A percentile compares a stretch with the other conserved stretches of the same genome.
Evolutionary conservation across 2,888 invertebrate genomes (phyloP).

Genomic region (Polyommatus iphigenia): DNA sequence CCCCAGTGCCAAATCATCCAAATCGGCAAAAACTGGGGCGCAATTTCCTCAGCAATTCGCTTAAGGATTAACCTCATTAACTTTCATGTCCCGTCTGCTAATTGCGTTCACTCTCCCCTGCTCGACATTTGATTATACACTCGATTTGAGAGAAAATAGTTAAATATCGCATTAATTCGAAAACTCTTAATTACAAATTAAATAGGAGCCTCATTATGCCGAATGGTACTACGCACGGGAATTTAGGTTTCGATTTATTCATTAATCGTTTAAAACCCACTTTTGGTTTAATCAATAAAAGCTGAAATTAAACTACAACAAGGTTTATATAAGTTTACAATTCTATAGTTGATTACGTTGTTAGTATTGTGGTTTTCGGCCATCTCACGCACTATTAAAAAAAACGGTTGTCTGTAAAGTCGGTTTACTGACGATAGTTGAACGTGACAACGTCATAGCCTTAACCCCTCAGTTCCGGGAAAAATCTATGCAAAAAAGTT

Average conservation of each 20-base stretch:
- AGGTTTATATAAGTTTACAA: too few species aligned
- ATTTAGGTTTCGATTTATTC: neutral
- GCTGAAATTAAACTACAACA: too few species aligned
- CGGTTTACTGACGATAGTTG: too few species aligned
- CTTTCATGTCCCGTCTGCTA: constrained; percentile 72
- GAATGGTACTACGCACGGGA: neutral
- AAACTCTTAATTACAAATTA: neutral
- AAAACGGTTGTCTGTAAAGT: too few species aligned
- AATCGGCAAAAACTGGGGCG: constrained; percentile 62
- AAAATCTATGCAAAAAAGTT: too few species aligned
- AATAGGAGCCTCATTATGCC: neutral
- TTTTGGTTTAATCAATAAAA: neutral
- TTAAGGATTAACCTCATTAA: constrained; percentile 71
- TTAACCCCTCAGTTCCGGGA: too few species aligned
- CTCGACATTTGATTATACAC: constrained; percentile 60
- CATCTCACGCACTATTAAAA: too few species aligned
- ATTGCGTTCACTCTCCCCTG: constrained; percentile 62
- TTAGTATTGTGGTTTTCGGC: too few species aligned
- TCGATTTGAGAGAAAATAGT: constrained; percentile 50
- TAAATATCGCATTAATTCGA: constrained; percentile 25
- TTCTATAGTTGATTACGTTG: too few species aligned
- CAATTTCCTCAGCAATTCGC: constrained; percentile 72
- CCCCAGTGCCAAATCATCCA: constrained; percentile 65
- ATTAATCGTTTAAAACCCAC: neutral
- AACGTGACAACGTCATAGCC: too few species aligned